Evolutionary conservation across 2,113 vertebrate genomes (phyloP), one percentile per base, ranked within the genome.

Genomic region (Mesitornis unicolor): DNA sequence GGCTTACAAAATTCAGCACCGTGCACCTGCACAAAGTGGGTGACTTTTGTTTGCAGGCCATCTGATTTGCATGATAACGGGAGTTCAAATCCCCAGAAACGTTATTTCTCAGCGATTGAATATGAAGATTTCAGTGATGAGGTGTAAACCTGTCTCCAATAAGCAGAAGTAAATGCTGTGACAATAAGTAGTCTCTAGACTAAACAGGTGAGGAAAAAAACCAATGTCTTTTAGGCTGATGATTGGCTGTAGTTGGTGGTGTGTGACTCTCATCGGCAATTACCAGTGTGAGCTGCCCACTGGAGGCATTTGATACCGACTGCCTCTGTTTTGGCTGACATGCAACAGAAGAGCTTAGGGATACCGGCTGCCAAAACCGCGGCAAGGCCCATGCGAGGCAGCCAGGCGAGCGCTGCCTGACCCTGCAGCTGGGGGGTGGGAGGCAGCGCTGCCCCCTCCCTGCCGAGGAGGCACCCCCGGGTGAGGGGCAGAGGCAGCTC

Each of bases 141-240:
- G 78, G 59, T n/a, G 78, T 79, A 75, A 89, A 60, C 43, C 19
- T 69, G 69, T 82, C 48, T 84, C 61, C 76, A 93, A 36, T 21
- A 90, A 91, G 71, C 59, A 51, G 33, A 89, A 92, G 75, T 61
- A 93, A 69, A 78, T 96, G 60, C 65, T 87, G 54, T 75, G 60
- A 87, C 9, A 26, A 4, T 36, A 82, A 90, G 50, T 36, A 81
- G 35, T 90, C 47, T 86, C 61, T 48, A 86, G 53, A 87, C 92
- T 31, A 42, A 82, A 83, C 74, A 85, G 76, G 81, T 90, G 92
- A 92, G 79, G 57, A 84, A 53, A 64, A n/a, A n/a, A n/a, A n/a
- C n/a, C n/a, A n/a, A 63, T 17, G 29, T 53, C 70, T 65, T 88
- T 83, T 63, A 29, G 50, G 35, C 35, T 69, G 65, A 68, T 38